Percentiles rank a stretch among this genome's conserved stretches.
Conservation (phyloP, 1,140 invertebrate genomes). For the Sarcophaga bullata region DNA sequence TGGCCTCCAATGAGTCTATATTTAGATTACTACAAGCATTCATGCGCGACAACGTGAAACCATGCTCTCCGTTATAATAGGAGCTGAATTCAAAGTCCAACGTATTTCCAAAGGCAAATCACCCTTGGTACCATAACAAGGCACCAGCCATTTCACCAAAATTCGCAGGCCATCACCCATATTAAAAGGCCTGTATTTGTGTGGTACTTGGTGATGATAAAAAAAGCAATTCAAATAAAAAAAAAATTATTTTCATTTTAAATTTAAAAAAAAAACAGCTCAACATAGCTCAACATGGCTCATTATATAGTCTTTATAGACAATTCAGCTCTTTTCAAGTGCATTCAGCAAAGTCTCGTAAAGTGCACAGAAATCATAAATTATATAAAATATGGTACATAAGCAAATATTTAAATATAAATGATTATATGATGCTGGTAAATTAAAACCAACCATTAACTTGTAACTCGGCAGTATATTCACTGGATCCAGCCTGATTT, state of each 20-base stretch:
- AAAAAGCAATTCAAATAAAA: background rate
- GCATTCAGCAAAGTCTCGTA: background rate
- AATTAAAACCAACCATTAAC: slow-evolving; percentile 69
- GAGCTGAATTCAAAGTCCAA: slow-evolving; percentile 67
- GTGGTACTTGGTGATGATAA: slow-evolving; percentile 62
- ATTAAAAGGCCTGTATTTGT: slow-evolving; percentile 69
- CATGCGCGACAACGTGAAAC: slow-evolving; percentile 57
- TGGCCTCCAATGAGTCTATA: slow-evolving; percentile 69
- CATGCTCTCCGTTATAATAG: slow-evolving; percentile 66
- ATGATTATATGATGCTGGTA: background rate
- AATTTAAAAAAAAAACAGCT: slow-evolving; percentile 7
- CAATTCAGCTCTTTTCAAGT: background rate
- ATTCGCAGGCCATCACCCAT: slow-evolving; percentile 68
- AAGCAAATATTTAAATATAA: slow-evolving; percentile 12
- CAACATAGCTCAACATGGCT: background rate
- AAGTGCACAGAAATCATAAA: background rate
- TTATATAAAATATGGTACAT: background rate
- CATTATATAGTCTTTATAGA: background rate
- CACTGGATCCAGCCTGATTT: slow-evolving; percentile 69
- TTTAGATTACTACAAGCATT: slow-evolving; percentile 66
- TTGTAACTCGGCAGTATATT: slow-evolving; percentile 68
- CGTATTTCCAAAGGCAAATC: slow-evolving; percentile 68
- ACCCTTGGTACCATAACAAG: slow-evolving; percentile 68
- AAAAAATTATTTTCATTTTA: background rate
- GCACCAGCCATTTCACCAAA: slow-evolving; percentile 69